Evolutionary conservation across 2,888 invertebrate genomes (phyloP), one percentile per base, ranked within the genome.

Genomic region (Xylota segnis): DNA sequence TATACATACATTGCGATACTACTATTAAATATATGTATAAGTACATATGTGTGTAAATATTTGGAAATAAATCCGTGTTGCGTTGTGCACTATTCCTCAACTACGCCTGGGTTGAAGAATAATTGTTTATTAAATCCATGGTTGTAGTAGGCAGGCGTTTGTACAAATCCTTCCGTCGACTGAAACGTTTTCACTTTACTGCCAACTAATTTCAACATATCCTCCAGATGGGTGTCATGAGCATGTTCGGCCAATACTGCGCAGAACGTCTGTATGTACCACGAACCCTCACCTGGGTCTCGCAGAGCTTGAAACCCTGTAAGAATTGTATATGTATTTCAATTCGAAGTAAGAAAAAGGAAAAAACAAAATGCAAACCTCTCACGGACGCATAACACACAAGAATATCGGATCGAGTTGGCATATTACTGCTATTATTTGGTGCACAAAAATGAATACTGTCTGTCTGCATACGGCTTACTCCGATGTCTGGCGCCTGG

Each of bases 251-350:
- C 94, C 91, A 96, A 94, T 88, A 94, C 93, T 88, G 94, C 91
- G 91, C 95, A 96, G 88, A 96, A 92, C 84, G 93, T 93, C 91
- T 95, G 94, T 88, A 96, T 95, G 91, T 95, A 96, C 96, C 95
- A 96, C 52, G 95, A 95, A 23, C 96, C 96, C 6, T 89, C 88
- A 29, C 90, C 87, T 5, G 90, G 89, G 91, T 95, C 94, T 75
- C 96, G 93, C 89, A 94, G 93, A 0, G 96, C 88, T 76, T 89
- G 89, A 74, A 87, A 90, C 0, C 91, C 88, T 88, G 18, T 7
- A 14, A 29, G 37, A 58, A 71, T 75, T 47, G 16, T 59, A 29
- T 14, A 27, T 54, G 70, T 9, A 59, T 32, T n/a, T n/a, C n/a
- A n/a, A n/a, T n/a, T n/a, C n/a, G n/a, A n/a, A n/a, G n/a, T n/a